Conservation (phyloP, 2,888 invertebrate genomes). For the Perizoma flavofasciatum region DNA sequence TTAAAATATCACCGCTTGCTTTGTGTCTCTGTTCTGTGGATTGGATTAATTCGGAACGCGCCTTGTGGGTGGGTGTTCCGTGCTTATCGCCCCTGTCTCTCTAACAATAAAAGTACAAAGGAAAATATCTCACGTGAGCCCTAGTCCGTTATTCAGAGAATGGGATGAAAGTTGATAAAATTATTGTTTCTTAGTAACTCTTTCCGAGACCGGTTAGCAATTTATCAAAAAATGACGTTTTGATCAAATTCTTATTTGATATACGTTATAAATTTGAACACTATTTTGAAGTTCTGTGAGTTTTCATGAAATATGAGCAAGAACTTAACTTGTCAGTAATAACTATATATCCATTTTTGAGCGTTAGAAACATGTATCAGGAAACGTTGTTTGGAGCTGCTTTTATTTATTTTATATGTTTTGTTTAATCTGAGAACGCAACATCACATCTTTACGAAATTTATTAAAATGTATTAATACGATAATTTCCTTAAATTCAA, state of each 20-base stretch:
- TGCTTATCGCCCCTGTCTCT: conserved; percentile 61
- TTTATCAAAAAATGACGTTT: background rate
- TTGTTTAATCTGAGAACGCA: no score
- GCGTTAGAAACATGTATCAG: no score
- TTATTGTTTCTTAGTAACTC: background rate
- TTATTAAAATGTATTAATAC: conserved; percentile 5
- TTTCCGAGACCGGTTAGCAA: background rate
- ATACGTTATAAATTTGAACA: no score
- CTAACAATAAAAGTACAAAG: conserved; percentile 58
- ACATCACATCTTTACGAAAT: background rate
- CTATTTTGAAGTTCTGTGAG: no score
- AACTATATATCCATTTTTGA: no score
- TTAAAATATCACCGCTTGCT: conserved; percentile 44
- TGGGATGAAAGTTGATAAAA: background rate
- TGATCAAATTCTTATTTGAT: no score
- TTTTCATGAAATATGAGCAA: no score
- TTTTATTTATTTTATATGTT: no score
- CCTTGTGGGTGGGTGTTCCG: conserved; percentile 61
- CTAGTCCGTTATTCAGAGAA: background rate
- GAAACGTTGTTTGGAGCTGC: no score
- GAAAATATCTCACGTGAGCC: conserved; percentile 13
- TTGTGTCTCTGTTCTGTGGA: conserved; percentile 46
- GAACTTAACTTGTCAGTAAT: no score
- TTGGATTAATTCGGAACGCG: conserved; percentile 70
- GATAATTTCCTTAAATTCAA: conserved; percentile 1